Percentiles rank a stretch among this genome's conserved stretches.
These are phyloP conservation scores for Dolichomitus sp. DNA, from an alignment of 2,888 invertebrate species.

Conservation along the genomic window DNA sequence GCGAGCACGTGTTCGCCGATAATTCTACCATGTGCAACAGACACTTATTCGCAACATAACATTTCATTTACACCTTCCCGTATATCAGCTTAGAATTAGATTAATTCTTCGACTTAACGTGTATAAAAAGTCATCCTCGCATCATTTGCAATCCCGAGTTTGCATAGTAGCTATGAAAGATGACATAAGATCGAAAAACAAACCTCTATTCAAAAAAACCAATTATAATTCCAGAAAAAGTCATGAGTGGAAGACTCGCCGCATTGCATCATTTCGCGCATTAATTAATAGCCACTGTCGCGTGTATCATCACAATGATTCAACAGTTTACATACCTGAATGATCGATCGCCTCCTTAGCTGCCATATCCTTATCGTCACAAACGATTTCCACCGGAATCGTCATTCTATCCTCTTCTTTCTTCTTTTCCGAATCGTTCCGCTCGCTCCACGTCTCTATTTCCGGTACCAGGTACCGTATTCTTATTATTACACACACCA, in stretches of 20 bases:
- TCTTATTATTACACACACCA: neutral
- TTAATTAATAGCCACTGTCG: neutral
- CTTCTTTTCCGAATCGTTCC: slow-evolving; percentile 5
- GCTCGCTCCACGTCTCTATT: slow-evolving; percentile 19
- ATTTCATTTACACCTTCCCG: neutral
- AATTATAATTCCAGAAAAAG: neutral
- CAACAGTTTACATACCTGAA: slow-evolving; percentile 33
- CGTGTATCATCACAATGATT: neutral
- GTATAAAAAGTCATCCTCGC: neutral
- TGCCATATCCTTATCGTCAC: slow-evolving; percentile 26
- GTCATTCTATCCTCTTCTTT: slow-evolving; percentile 57
- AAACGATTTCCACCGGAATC: slow-evolving; percentile 51
- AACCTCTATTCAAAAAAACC: neutral
- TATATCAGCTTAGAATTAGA: neutral
- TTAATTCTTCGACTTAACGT: neutral
- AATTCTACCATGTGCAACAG: neutral
- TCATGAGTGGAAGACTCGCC: neutral
- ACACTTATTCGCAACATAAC: neutral
- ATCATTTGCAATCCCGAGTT: neutral
- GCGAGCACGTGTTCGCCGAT: neutral
- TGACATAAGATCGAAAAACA: neutral
- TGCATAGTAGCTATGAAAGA: neutral
- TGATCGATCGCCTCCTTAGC: slow-evolving; percentile 13
- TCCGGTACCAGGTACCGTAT: neutral
- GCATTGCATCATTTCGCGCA: neutral